Percentiles rank a stretch among this genome's conserved stretches.
Evolutionary conservation across 2,797 vertebrate genomes (phyloP).

Genomic region (Catostomus latipinnis): DNA sequence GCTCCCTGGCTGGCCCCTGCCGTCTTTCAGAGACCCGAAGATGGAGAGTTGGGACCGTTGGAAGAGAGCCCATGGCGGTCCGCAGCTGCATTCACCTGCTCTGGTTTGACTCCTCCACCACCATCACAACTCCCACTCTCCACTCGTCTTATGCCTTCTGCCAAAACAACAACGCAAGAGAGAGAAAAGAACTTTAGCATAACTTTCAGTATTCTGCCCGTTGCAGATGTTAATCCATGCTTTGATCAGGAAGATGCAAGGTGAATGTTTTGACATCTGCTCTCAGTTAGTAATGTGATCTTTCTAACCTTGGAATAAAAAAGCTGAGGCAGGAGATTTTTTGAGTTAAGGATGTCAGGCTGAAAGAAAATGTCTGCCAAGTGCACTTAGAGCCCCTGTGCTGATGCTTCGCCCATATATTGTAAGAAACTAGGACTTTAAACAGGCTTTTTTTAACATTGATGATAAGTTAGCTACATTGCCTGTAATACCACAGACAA

Average conservation of each 20-base stretch:
- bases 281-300: constrained; percentile 77
- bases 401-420: constrained; percentile 71
- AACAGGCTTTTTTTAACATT: not conserved
- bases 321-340: constrained; percentile 72
- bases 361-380: constrained; percentile 75
- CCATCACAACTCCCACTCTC: constrained; percentile 74
- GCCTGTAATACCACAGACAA: constrained; percentile 30
- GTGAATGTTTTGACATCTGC: constrained; percentile 77
- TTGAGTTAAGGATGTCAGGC: constrained; percentile 77
- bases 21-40: constrained; percentile 72
- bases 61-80: constrained; percentile 82
- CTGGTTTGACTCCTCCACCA: constrained; percentile 76
- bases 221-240: constrained; percentile 74
- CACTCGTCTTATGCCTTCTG: constrained; percentile 62
- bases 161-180: constrained; percentile 72
- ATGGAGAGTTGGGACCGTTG: constrained; percentile 68
- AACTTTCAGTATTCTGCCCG: constrained; percentile 76
- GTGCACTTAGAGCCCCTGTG: constrained; percentile 75
- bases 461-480: not conserved
- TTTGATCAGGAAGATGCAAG: constrained; percentile 77
- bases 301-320: constrained; percentile 74
- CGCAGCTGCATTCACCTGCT: constrained; percentile 83
- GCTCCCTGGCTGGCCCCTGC: constrained; percentile 77
- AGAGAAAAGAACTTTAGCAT: constrained; percentile 76
- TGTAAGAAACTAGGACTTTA: constrained; percentile 62